Evolutionary conservation across 30 jellyfish, hydroid and myxozoan genomes (phyloP).

Genomic region (Chrysaora quinquecirrha): DNA sequence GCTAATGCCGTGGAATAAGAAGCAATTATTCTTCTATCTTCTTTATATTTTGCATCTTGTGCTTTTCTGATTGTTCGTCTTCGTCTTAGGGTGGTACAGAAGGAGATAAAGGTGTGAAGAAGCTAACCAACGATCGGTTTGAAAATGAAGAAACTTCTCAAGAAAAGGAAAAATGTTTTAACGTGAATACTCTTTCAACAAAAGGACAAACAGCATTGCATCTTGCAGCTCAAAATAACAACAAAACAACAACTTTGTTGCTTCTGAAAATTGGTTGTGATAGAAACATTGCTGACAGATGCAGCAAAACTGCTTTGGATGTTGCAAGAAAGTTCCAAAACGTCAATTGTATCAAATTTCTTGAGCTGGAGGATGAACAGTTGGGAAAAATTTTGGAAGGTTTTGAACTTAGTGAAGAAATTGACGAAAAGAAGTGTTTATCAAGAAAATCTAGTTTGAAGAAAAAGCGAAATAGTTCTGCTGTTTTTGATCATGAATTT

Average conservation of each 20-base stretch:
- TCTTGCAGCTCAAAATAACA: constrained; percentile 23
- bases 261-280: constrained; percentile 40
- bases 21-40: too few relatives aligned
- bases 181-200: constrained; percentile 1
- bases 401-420: neutral
- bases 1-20: too few relatives aligned
- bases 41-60: too few relatives aligned
- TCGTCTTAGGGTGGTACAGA: too few relatives aligned
- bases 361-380: neutral
- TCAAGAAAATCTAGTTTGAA: neutral
- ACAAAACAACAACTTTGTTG: neutral
- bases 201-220: constrained; percentile 55
- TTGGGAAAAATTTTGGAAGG: neutral
- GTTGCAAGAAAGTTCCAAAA: constrained; percentile 19
- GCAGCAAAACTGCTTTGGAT: constrained; percentile 35
- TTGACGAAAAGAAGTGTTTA: neutral
- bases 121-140: too few relatives aligned
- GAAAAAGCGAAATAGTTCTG: neutral
- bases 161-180: neutral
- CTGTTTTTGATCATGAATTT: too few relatives aligned
- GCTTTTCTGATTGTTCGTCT: too few relatives aligned
- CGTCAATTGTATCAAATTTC: neutral
- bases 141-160: neutral
- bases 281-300: neutral
- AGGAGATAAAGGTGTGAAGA: too few relatives aligned